Evolutionary conservation across 2,113 vertebrate genomes (phyloP).

Genomic region (Bostrychus sinensis): DNA sequence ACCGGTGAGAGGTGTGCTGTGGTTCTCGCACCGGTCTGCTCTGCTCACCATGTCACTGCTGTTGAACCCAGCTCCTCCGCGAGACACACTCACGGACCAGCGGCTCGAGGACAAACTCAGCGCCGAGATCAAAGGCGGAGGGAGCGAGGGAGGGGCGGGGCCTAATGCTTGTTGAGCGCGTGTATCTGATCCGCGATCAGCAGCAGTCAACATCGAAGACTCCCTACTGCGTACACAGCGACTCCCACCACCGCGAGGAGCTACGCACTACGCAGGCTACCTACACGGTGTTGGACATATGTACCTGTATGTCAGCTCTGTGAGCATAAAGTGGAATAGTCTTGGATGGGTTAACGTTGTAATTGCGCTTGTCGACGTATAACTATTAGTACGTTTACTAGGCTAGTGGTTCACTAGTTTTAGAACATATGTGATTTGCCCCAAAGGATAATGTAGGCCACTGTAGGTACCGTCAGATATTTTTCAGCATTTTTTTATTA

Average conservation of each 20-base stretch:
- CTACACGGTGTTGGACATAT: too few species aligned
- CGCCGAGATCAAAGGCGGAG: conserved; percentile 88
- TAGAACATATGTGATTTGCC: too few species aligned
- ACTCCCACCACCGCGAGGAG: neutral
- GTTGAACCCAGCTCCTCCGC: conserved; percentile 75
- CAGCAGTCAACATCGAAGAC: conserved; percentile 83
- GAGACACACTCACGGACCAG: conserved; percentile 49
- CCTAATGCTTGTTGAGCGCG: conserved; percentile 80
- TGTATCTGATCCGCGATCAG: conserved; percentile 92
- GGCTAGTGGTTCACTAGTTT: too few species aligned
- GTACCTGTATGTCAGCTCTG: neutral
- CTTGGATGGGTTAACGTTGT: too few species aligned
- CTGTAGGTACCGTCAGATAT: too few species aligned
- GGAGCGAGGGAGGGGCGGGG: conserved; percentile 60
- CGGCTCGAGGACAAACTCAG: conserved; percentile 78
- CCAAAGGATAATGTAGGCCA: too few species aligned
- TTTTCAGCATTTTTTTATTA: too few species aligned
- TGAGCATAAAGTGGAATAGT: too few species aligned
- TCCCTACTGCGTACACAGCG: neutral
- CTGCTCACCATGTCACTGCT: conserved; percentile 55
- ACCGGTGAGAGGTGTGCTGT: conserved; percentile 46
- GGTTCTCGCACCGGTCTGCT: conserved; percentile 57
- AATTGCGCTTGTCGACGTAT: too few species aligned
- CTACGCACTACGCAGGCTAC: neutral
- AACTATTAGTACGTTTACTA: too few species aligned